A percentile compares a stretch with the other conserved stretches of the same genome.
Conservation (phyloP, 2,797 vertebrate species). For the Syngnathus rostellatus region DNA sequence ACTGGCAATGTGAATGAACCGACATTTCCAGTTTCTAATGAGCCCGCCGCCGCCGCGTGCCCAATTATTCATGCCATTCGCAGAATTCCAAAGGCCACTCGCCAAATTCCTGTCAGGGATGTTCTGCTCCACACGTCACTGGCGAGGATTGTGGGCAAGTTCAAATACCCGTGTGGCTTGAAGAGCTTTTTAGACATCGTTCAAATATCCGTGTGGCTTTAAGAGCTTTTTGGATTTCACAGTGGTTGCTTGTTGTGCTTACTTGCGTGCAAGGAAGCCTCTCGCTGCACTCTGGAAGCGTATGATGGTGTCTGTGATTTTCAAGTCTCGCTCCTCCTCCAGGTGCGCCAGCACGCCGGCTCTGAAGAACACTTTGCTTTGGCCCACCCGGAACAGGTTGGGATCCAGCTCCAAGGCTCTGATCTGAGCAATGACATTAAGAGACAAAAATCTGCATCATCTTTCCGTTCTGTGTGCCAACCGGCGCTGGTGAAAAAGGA, state of each 20-base stretch:
- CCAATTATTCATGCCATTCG: neutral
- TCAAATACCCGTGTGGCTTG: neutral
- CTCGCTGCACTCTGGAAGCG: constrained; percentile 82
- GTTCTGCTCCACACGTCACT: neutral
- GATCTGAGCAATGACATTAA: constrained; percentile 63
- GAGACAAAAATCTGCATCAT: neutral
- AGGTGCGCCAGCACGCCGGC: constrained; percentile 84
- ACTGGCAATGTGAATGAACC: neutral
- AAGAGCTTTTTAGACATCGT: too few species aligned
- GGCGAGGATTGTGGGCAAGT: neutral
- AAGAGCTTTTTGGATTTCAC: too few species aligned
- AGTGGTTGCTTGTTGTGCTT: constrained; percentile 8
- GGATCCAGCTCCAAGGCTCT: constrained; percentile 80
- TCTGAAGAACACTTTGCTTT: constrained; percentile 91
- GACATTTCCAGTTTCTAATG: constrained; percentile 4
- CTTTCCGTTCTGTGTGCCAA: neutral
- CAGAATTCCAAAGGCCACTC: neutral
- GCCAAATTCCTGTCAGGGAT: constrained; percentile 2
- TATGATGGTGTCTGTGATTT: constrained; percentile 89
- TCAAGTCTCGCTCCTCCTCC: constrained; percentile 86
- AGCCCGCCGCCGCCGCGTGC: too few species aligned
- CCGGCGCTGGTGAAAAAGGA: neutral
- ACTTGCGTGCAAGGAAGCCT: constrained; percentile 84
- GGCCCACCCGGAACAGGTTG: constrained; percentile 84
- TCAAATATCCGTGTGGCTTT: too few species aligned